Conservation (phyloP, 1,140 invertebrate species). For the Scaptomyza montana region DNA sequence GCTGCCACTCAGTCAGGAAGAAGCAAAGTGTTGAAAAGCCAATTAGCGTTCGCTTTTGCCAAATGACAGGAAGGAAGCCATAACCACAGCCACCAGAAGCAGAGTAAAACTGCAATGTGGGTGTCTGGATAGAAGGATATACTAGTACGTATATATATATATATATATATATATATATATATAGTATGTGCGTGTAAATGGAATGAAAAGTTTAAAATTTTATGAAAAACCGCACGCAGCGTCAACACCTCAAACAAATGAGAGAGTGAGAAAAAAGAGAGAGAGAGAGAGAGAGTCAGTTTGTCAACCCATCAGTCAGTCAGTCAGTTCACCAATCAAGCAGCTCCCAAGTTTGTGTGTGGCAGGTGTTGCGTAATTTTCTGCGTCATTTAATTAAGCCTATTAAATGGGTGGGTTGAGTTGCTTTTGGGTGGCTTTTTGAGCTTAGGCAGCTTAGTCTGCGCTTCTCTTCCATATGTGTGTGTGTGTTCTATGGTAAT, state of each 20-base stretch:
- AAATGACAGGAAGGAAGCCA: conserved; percentile 75
- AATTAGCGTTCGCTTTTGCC: conserved; percentile 68
- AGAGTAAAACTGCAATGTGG: conserved; percentile 5
- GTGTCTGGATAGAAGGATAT: conserved; percentile 4
- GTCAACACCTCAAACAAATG: conserved; percentile 25
- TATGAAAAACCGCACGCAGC: conserved; percentile 62
- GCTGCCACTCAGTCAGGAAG: conserved; percentile 48
- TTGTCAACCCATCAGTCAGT: conserved; percentile 9
- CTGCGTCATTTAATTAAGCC: conserved; percentile 83
- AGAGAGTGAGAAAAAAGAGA: background rate
- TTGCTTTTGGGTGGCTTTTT: background rate
- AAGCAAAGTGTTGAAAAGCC: conserved; percentile 78
- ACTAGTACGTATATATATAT: too few relatives aligned
- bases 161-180: too few relatives aligned
- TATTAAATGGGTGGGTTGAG: conserved; percentile 30
- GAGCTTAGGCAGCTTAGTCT: conserved; percentile 46
- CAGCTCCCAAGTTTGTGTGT: conserved; percentile 6
- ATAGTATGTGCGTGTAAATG: conserved; percentile 59
- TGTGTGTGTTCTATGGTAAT: conserved; percentile 44
- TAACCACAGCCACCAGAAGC: conserved; percentile 47
- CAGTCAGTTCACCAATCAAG: conserved; percentile 20
- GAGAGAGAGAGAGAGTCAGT: background rate
- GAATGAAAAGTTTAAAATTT: conserved; percentile 61
- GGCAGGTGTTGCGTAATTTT: conserved; percentile 75
- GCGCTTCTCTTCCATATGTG: conserved; percentile 2